Base-by-base conservation (phyloP, 2,888 invertebrate genomes). In the Acronicta leporina region DNA sequence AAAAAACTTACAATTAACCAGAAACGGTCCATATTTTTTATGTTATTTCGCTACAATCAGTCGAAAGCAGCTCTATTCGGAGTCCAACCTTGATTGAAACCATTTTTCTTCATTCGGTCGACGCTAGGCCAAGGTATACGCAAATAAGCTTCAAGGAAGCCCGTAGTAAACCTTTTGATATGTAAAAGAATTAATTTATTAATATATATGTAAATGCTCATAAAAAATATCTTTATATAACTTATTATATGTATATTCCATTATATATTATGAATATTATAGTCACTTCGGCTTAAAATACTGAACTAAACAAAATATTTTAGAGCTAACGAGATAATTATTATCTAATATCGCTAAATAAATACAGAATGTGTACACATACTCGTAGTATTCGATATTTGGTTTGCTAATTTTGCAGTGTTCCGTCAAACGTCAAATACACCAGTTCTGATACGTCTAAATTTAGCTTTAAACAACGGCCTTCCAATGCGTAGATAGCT, bases 41-140 rank as follows among this genome's bases (percentile, higher is more conserved):
- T 20, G 42, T 59, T 63, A 70, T 67, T 56, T 59, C 10, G 7
- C 20, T 53, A 58, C 8, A 42, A 14, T 40, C 33, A 27, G 30
- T 54, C 38, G 33, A 20, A 47, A n/a, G 9, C 35, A 20, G 20
- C 15, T 48, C 43, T 41, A 8, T 51, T 49, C 25, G 30, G 10
- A 48, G 44, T 43, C 11, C 15, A 40, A 40, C 48, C 41, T 65
- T 55, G 56, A 73, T 63, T 70, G 66, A 49, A 68, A 44, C 61
- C 35, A 67, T 70, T 60, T 66, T 15, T 69, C 59, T 73, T 74
- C 56, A 63, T 74, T 74, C 13, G 7, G 41, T 44, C 9, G 35
- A 8, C n/a, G 15, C 44, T 42, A 57, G 48, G 38, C 25, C 52
- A 52, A 51, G 20, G n/a, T 20, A 33, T 25, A 56, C 33, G 30